These are phyloP conservation scores for Epizoanthus scotinus DNA, from an alignment of 92 coral and sea anemone species.

Conservation along the genomic window DNA sequence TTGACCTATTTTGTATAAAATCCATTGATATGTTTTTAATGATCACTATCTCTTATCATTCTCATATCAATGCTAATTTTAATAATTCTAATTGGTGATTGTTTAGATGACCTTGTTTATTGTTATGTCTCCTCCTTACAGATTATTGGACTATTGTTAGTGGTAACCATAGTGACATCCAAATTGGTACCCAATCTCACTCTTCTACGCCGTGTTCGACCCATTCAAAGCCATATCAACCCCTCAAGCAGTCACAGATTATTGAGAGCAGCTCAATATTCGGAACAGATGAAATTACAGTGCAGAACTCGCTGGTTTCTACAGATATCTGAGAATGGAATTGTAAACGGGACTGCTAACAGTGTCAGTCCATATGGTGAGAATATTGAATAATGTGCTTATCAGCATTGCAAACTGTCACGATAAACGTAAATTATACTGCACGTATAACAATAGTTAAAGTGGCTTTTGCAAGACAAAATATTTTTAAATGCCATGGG, in stretches of 20 bases:
- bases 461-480: too few relatives aligned
- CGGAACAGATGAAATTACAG: not conserved
- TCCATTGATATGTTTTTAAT: too few relatives aligned
- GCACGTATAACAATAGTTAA: too few relatives aligned
- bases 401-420: too few relatives aligned
- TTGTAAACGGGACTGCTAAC: not conserved
- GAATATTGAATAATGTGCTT: not conserved
- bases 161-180: not conserved
- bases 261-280: not conserved
- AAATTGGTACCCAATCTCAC: not conserved
- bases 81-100: too few relatives aligned
- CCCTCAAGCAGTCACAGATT: not conserved
- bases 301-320: slow-evolving; percentile 29
- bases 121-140: not conserved
- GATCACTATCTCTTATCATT: too few relatives aligned
- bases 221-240: slow-evolving; percentile 1
- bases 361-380: slow-evolving; percentile 14
- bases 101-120: too few relatives aligned
- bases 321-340: slow-evolving; percentile 1
- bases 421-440: too few relatives aligned
- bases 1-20: too few relatives aligned
- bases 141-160: not conserved
- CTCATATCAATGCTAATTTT: too few relatives aligned
- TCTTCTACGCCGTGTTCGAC: not conserved
- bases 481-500: too few relatives aligned